Evolutionary conservation across 2,797 vertebrate species (phyloP).

Genomic region (Discoglossus pictus): DNA sequence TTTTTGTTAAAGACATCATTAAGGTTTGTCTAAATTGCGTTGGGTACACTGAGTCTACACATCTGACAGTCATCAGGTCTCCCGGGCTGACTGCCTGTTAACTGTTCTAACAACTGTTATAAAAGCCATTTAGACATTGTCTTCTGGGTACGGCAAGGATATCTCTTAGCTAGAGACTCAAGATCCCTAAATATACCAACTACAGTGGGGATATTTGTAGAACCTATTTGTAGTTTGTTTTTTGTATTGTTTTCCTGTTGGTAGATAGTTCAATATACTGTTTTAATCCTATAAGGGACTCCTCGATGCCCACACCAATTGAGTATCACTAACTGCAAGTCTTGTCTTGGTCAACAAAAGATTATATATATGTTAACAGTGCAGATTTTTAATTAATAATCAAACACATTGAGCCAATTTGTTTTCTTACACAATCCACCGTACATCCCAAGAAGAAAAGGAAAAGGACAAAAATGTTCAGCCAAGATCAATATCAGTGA

Average conservation of each 20-base stretch:
- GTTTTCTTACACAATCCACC: no score
- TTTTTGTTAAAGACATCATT: slow-evolving; percentile 53
- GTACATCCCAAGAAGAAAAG: no score
- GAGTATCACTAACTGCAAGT: no score
- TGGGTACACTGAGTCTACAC: slow-evolving; percentile 37
- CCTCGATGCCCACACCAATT: no score
- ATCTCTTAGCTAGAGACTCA: slow-evolving; percentile 32
- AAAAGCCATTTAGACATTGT: slow-evolving; percentile 38
- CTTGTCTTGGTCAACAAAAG: no score
- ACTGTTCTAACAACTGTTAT: slow-evolving; percentile 47
- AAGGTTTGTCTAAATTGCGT: slow-evolving; percentile 50
- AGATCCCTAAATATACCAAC: slow-evolving; percentile 27
- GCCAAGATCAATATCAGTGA: no score
- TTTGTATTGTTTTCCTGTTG: slow-evolving; percentile 13
- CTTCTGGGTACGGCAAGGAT: slow-evolving; percentile 42
- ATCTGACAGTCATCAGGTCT: slow-evolving; percentile 46
- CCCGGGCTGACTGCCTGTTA: slow-evolving; percentile 46
- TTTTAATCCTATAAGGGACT: background rate
- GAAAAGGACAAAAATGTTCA: no score
- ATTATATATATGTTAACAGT: no score
- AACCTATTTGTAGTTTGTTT: slow-evolving; percentile 32
- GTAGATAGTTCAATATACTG: slow-evolving; percentile 3
- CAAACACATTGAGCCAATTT: no score
- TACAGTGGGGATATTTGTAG: slow-evolving; percentile 23
- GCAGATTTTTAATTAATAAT: no score